Conservation (phyloP, 2,113 vertebrate species). For the Myanophis thanlyinensis region DNA sequence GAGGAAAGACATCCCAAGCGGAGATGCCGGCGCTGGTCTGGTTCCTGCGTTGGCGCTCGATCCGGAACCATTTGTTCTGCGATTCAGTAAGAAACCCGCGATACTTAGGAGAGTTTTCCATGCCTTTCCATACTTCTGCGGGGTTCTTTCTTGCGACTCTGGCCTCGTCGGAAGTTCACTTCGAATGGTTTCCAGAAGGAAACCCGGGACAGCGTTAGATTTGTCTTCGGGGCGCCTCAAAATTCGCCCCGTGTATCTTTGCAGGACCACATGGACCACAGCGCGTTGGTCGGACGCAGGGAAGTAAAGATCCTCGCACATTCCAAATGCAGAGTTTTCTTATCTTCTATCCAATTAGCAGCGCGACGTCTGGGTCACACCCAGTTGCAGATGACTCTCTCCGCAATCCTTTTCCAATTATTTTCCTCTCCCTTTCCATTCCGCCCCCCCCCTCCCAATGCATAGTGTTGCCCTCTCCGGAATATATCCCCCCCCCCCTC, state of each 20-base stretch:
- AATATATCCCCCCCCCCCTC: not conserved
- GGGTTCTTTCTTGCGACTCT: not conserved
- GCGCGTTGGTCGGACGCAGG: not conserved
- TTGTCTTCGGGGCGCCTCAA: not conserved
- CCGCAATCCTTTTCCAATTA: not conserved
- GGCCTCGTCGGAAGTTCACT: not conserved
- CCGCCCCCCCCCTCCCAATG: not conserved
- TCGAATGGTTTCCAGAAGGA: not conserved
- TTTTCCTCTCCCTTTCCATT: not conserved
- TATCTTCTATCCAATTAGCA: not conserved
- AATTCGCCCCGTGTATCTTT: not conserved
- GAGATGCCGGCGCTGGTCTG: not conserved
- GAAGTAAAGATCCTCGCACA: not conserved
- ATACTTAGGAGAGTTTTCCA: not conserved
- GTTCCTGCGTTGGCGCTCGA: not conserved
- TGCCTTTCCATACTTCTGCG: not conserved
- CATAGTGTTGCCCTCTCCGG: not conserved
- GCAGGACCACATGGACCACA: not conserved
- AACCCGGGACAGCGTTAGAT: not conserved
- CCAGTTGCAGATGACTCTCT: not conserved
- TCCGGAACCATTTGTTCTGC: not conserved
- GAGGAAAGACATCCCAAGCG: not conserved
- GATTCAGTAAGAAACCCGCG: not conserved
- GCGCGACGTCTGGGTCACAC: not conserved
- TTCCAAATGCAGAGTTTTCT: not conserved